Conservation (phyloP, 2,113 vertebrate species). For the Hylia prasina region DNA sequence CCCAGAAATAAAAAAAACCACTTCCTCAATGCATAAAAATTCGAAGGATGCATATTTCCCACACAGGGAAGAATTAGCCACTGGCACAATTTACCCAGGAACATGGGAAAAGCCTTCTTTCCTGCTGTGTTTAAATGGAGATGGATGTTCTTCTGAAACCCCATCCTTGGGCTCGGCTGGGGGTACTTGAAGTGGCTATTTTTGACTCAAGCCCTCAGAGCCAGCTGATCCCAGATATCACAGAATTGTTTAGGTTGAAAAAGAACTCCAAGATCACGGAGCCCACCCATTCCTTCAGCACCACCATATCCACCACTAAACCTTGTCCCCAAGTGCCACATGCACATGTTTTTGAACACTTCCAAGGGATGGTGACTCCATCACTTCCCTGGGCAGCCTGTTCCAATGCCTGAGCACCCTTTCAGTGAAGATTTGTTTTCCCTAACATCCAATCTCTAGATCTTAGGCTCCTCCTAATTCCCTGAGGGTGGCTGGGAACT, state of each 20-base stretch:
- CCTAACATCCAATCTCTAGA: background rate
- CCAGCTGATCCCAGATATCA: background rate
- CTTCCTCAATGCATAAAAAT: background rate
- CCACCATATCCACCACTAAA: background rate
- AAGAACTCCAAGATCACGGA: background rate
- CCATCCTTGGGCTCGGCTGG: background rate
- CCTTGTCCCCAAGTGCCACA: background rate
- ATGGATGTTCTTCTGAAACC: background rate
- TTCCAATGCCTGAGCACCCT: background rate
- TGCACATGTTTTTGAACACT: accelerated
- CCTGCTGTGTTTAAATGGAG: background rate
- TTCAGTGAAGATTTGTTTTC: background rate
- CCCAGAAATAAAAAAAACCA: background rate
- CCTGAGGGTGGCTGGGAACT: background rate
- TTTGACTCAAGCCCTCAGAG: background rate
- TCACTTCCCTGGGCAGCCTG: background rate
- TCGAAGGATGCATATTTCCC: background rate
- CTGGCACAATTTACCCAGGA: background rate
- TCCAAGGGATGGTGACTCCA: background rate
- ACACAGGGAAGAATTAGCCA: background rate
- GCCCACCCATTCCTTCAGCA: background rate
- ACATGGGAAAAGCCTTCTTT: background rate
- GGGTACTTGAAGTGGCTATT: background rate
- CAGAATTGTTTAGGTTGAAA: background rate
- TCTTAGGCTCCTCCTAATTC: background rate